Evolutionary conservation across 2,797 vertebrate genomes (phyloP).

Genomic region (Pitangus sulphuratus): DNA sequence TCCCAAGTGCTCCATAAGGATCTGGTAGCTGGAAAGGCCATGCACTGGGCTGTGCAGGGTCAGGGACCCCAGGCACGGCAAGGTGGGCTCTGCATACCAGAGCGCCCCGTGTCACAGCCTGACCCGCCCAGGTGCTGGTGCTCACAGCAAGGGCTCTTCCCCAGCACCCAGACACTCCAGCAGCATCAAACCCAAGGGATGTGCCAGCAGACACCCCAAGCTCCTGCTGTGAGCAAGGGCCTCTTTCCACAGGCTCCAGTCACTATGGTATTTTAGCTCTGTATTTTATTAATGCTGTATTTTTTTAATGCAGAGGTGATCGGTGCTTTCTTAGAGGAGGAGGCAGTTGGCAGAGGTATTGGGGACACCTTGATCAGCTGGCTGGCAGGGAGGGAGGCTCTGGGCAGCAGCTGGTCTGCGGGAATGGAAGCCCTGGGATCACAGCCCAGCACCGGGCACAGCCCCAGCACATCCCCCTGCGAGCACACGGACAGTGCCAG

Average conservation of each 20-base stretch:
- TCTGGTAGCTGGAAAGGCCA: background rate
- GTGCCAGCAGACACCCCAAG: background rate
- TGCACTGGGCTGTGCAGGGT: background rate
- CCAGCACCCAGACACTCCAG: background rate
- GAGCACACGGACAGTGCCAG: fast-evolving
- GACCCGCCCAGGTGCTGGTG: background rate
- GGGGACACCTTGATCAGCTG: fast-evolving
- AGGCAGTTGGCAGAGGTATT: background rate
- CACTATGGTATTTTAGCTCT: background rate
- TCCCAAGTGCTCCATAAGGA: background rate
- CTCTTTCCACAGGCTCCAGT: background rate
- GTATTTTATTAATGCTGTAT: fast-evolving
- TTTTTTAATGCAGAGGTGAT: background rate
- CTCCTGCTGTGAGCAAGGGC: background rate
- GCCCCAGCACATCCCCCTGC: background rate
- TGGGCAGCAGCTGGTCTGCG: background rate
- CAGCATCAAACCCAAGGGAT: background rate
- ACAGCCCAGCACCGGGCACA: background rate
- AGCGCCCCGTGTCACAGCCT: fast-evolving
- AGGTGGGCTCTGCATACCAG: background rate
- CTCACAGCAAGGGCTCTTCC: background rate
- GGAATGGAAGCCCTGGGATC: background rate
- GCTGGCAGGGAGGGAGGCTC: background rate
- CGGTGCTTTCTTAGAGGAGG: background rate
- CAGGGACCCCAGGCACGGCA: background rate